Evolutionary conservation across 2,113 vertebrate species (phyloP), one percentile per base, ranked within the genome.

Genomic region (Malaclemys terrapin): DNA sequence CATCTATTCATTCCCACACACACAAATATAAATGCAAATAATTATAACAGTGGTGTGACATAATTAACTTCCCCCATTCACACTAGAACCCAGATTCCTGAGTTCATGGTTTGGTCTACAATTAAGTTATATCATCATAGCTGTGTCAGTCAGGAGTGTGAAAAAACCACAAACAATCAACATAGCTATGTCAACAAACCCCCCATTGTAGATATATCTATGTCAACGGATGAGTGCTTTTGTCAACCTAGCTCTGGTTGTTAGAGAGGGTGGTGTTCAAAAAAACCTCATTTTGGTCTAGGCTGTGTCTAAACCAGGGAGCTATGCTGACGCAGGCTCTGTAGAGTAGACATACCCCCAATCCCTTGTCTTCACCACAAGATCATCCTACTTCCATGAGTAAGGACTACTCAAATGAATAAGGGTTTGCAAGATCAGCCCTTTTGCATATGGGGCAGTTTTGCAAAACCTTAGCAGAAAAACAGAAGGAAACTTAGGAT

Each of bases 301-400:
- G 4, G 19, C 8, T 20, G 10, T n/a, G 35, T 72, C n/a, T 72
- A 72, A 72, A 72, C 65, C 9, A 38, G n/a, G 65, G n/a, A 1
- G 17, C n/a, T 72, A 72, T 38, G 65, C n/a, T 35, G 29, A 35
- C 14, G 5, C 13, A 62, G 29, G 59, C 29, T 62, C 13, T 3
- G 2, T 35, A 31, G 13, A 8, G 59, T 16, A 62, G 13, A 35
- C 27, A 31, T 62, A 35, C 3, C 19, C 31, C 1, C 0, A 54
- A 8, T 25, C 6, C 79, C 31, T 9, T 45, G 31, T 35, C 12
- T 62, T 88, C 75, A 78, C 25, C 29, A 42, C 10, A 76, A 88
- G 12, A 69, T 35, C 13, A 45, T 65, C 25, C 25, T 45, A 47
- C 16, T 20, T 2, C 9, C 62, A 10, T 25, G 62, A 24, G 9